Percentiles rank a stretch among this genome's conserved stretches.
Evolutionary conservation across 2,888 invertebrate species (phyloP).

Genomic region (Scaptomyza parva): DNA sequence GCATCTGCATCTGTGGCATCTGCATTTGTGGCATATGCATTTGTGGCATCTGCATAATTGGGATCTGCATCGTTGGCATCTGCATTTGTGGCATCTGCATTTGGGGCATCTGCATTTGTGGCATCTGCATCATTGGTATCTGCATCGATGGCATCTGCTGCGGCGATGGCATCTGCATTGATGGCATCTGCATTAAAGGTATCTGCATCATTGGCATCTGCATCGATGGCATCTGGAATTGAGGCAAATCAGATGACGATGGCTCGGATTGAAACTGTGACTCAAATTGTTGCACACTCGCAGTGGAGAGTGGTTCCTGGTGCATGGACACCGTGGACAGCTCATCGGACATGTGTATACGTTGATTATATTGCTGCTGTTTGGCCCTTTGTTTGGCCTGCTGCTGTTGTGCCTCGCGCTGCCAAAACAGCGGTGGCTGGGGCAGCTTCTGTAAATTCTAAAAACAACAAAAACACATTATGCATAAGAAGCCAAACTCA

Average conservation of each 20-base stretch:
- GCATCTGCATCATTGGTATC: neutral
- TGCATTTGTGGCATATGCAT: neutral
- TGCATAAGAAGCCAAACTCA: too few species aligned
- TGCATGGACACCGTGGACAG: neutral
- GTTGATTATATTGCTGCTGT: slow-evolving; percentile 28
- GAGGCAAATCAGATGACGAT: neutral
- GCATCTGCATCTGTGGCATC: neutral
- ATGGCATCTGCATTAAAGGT: too few species aligned
- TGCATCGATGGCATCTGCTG: neutral
- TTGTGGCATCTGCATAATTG: too few species aligned
- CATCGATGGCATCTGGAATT: neutral
- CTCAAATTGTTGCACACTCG: slow-evolving; percentile 11
- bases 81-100: neutral
- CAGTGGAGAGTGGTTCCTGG: slow-evolving; percentile 13
- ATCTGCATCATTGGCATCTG: neutral
- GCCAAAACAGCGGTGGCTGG: slow-evolving; percentile 75
- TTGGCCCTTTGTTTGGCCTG: slow-evolving; percentile 27
- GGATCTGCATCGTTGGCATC: neutral
- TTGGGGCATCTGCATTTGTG: neutral
- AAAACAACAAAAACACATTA: neutral
- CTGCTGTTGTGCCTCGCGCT: slow-evolving; percentile 42
- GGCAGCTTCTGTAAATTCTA: slow-evolving; percentile 61
- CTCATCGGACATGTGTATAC: neutral
- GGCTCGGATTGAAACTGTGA: slow-evolving; percentile 3
- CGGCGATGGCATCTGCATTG: neutral